Evolutionary conservation across 2,797 vertebrate genomes (phyloP).

Genomic region (Austrolebias charrua): DNA sequence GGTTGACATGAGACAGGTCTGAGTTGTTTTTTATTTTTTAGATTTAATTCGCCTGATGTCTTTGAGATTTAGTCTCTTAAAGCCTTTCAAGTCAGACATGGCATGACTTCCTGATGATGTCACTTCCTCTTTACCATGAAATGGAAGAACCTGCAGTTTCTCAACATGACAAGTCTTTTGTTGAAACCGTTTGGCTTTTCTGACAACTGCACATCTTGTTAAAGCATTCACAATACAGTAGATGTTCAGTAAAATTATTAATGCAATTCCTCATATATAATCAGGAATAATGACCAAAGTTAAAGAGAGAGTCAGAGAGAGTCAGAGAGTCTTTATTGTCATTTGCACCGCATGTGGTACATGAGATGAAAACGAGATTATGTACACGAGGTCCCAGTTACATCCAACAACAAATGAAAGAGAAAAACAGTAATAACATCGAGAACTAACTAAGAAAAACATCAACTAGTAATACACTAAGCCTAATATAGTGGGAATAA

Average conservation of each 20-base stretch:
- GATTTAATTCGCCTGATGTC: conserved; percentile 63
- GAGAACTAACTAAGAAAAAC: no score
- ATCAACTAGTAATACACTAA: no score
- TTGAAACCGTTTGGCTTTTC: conserved; percentile 25
- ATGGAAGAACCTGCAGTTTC: conserved; percentile 35
- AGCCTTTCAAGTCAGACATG: conserved; percentile 41
- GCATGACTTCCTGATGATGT: conserved; percentile 44
- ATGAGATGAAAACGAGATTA: no score
- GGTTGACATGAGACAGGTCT: conserved; percentile 76
- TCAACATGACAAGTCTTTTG: conserved; percentile 37
- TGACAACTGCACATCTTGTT: not conserved
- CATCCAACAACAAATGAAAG: no score
- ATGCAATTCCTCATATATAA: not conserved
- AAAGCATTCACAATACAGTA: not conserved
- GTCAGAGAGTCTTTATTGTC: no score
- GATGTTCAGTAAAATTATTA: not conserved
- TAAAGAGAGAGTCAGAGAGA: no score
- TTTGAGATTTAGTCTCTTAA: conserved; percentile 35
- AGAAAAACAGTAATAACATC: no score
- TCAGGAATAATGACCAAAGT: no score
- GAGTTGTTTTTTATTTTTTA: conserved; percentile 52
- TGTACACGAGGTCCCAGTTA: no score
- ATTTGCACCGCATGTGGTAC: no score
- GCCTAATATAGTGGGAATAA: no score
- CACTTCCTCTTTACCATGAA: conserved; percentile 39